Evolutionary conservation across 2,888 invertebrate species (phyloP).

Genomic region (Temnothorax ravouxi): DNA sequence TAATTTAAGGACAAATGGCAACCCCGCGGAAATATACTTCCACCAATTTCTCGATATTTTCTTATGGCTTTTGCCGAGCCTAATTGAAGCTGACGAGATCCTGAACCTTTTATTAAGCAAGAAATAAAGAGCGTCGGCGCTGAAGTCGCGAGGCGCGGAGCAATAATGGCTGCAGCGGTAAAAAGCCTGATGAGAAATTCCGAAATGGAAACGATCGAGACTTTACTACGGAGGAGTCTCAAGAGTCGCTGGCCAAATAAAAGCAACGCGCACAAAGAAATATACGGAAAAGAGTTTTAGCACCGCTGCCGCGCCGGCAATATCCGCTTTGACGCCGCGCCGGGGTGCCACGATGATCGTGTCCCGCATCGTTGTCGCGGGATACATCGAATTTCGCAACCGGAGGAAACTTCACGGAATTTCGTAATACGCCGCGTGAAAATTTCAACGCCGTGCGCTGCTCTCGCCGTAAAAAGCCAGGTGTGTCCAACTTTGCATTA

Average conservation of each 20-base stretch:
- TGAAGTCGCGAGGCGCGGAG: conserved; percentile 72
- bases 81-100: conserved; percentile 71
- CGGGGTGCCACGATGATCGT: conserved; percentile 18
- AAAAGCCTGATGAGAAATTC: conserved; percentile 72
- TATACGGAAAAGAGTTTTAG: conserved; percentile 58
- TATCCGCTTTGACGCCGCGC: conserved; percentile 68
- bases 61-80: conserved; percentile 63
- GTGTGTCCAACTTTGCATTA: conserved; percentile 44
- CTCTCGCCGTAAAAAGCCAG: conserved; percentile 35
- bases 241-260: conserved; percentile 59
- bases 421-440: conserved; percentile 60
- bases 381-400: conserved; percentile 50
- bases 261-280: conserved; percentile 51
- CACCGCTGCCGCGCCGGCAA: conserved; percentile 49
- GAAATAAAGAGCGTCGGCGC: conserved; percentile 71
- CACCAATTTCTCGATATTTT: conserved; percentile 66
- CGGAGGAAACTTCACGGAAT: conserved; percentile 38
- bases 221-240: conserved; percentile 59
- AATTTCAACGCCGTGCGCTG: conserved; percentile 47
- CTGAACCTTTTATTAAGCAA: conserved; percentile 71
- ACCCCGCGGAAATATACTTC: background rate
- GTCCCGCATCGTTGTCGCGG: conserved; percentile 47
- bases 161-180: conserved; percentile 44
- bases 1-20: conserved; percentile 17
- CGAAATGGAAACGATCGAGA: conserved; percentile 74